These are phyloP conservation scores for Phalera bucephala DNA, from an alignment of 2,888 invertebrate species.

Conservation along the genomic window DNA sequence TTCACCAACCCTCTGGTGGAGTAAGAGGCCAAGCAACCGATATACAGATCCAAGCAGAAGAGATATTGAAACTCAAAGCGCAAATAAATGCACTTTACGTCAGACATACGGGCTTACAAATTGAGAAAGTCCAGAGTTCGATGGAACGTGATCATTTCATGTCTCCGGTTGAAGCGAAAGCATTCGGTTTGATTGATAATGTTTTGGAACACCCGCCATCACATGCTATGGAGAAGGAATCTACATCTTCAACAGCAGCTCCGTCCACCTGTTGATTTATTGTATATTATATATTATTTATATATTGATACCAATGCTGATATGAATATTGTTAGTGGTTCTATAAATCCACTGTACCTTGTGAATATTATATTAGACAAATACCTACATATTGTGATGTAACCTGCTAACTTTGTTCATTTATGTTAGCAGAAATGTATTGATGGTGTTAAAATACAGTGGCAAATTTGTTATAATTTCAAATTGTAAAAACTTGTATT, in stretches of 20 bases:
- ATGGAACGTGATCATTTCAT: slow-evolving; percentile 99
- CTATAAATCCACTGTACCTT: too few relatives aligned
- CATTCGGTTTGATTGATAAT: slow-evolving; percentile 96
- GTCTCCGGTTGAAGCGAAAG: slow-evolving; percentile 94
- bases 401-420: too few relatives aligned
- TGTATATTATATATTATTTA: too few relatives aligned
- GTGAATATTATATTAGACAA: too few relatives aligned
- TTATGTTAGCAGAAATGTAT: slow-evolving; percentile 5
- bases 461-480: not conserved
- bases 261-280: too few relatives aligned
- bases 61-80: slow-evolving; percentile 96
- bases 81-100: slow-evolving; percentile 95
- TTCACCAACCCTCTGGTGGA: slow-evolving; percentile 98
- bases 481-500: not conserved
- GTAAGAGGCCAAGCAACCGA: slow-evolving; percentile 99
- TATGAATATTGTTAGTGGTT: too few relatives aligned
- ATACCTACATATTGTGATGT: too few relatives aligned
- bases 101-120: slow-evolving; percentile 92
- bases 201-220: slow-evolving; percentile 93
- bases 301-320: too few relatives aligned
- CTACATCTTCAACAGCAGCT: slow-evolving; percentile 24
- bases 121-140: slow-evolving; percentile 85
- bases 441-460: not conserved
- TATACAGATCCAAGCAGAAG: slow-evolving; percentile 99
- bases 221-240: slow-evolving; percentile 67